These are phyloP conservation scores for Trinorchestia longiramus DNA, from an alignment of 1,140 invertebrate species.

Conservation along the genomic window DNA sequence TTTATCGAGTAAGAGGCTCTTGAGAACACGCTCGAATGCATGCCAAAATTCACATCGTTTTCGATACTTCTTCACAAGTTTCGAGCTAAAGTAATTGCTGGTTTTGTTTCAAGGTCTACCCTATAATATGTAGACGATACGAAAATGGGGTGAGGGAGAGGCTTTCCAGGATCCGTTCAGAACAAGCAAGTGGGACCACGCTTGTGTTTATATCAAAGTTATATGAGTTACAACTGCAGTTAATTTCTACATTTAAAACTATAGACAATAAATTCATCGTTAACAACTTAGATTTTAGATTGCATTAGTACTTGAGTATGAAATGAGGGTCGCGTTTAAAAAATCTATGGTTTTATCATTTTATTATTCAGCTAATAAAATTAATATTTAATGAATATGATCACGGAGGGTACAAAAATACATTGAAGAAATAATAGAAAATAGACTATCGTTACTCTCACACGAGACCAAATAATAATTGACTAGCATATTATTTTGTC, in stretches of 20 bases:
- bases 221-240: background rate
- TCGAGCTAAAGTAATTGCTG: background rate
- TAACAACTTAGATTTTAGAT: background rate
- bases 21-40: background rate
- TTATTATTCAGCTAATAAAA: background rate
- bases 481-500: background rate
- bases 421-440: background rate
- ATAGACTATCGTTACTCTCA: background rate
- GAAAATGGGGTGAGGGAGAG: background rate
- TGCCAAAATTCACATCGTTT: background rate
- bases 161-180: too few relatives aligned
- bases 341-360: background rate
- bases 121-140: background rate
- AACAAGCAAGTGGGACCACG: too few relatives aligned
- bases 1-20: background rate
- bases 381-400: background rate
- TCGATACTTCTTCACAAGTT: background rate
- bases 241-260: background rate
- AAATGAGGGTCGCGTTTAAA: background rate
- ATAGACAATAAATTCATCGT: background rate
- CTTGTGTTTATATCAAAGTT: background rate
- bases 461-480: background rate
- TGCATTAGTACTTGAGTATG: background rate
- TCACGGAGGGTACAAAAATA: too few relatives aligned
- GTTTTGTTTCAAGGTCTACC: background rate